These are phyloP conservation scores for Trachemys scripta DNA, from an alignment of 2,113 vertebrate genomes.

Conservation along the genomic window DNA sequence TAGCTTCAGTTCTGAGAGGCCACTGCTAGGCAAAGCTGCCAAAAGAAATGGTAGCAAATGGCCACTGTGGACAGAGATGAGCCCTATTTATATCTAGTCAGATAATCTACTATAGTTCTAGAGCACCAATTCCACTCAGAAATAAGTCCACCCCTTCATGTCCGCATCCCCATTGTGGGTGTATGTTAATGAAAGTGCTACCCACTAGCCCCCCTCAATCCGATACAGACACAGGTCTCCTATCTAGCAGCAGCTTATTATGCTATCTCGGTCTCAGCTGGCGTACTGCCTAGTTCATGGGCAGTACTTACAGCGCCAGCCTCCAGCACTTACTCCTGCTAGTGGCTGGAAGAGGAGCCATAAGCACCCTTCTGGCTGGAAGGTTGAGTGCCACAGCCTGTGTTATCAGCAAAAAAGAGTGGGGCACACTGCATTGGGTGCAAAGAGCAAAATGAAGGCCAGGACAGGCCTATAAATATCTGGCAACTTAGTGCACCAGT, in stretches of 20 bases:
- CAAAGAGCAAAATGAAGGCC: background rate
- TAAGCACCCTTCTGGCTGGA: background rate
- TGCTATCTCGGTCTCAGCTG: background rate
- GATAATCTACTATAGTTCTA: background rate
- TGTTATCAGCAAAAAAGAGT: too few relatives aligned
- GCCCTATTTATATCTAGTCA: background rate
- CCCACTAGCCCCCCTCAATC: background rate
- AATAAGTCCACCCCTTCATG: background rate
- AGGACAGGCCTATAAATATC: background rate
- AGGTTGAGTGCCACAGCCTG: background rate
- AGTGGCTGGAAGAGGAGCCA: background rate
- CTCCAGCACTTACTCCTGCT: background rate
- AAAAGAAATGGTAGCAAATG: background rate
- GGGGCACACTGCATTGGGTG: too few relatives aligned
- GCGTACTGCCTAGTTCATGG: background rate
- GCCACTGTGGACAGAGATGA: background rate
- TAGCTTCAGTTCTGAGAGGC: background rate
- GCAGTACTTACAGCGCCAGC: background rate
- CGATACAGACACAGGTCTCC: background rate
- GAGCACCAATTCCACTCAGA: background rate
- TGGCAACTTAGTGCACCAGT: background rate
- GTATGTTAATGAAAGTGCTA: background rate
- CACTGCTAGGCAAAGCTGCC: background rate
- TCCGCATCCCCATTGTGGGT: background rate
- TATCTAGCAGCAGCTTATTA: background rate